phyloP scores from a whole-genome alignment of 2,113 vertebrate genomes.

The Aegithalos caudatus region DNA sequence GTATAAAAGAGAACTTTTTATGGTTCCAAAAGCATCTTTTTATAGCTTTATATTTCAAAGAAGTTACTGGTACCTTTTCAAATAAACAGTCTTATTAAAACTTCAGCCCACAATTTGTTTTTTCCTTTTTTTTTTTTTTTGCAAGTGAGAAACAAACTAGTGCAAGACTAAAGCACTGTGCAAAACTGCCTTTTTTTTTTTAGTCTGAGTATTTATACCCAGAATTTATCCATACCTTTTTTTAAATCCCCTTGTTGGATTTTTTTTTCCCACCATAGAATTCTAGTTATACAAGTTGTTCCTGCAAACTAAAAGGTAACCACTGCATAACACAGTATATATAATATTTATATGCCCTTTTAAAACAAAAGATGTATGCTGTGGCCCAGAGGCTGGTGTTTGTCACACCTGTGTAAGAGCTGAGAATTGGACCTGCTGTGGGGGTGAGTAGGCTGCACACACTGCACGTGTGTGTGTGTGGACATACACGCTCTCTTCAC shows the following conservation, averaged over 20 bases:
- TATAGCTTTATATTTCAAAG: conserved; percentile 59
- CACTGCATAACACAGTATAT: conserved; percentile 69
- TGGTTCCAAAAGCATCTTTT: conserved; percentile 71
- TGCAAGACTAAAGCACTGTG: conserved; percentile 95
- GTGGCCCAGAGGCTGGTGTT: not conserved
- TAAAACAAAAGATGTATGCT: conserved; percentile 48
- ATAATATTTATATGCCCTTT: conserved; percentile 67
- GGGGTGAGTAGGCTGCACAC: not conserved
- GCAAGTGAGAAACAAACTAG: conserved; percentile 87
- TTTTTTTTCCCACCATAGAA: conserved; percentile 67
- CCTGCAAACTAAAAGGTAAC: conserved; percentile 77
- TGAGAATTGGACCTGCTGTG: not conserved
- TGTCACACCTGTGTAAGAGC: not conserved
- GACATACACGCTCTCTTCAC: not conserved
- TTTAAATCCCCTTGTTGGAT: conserved; percentile 74
- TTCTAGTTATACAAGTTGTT: conserved; percentile 74
- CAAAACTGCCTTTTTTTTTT: conserved; percentile 95
- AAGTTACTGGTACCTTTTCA: conserved; percentile 65
- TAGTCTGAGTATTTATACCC: conserved; percentile 93
- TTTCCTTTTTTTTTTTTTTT: conserved; percentile 43
- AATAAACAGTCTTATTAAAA: conserved; percentile 58
- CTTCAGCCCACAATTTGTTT: conserved; percentile 52
- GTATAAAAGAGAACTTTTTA: conserved; percentile 42
- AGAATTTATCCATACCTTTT: conserved; percentile 80
- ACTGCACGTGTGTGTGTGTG: not conserved